A percentile compares a stretch with the other conserved stretches of the same genome.
phyloP scores from a whole-genome alignment of 2,113 vertebrate genomes.

The Spermophilus dauricus region DNA sequence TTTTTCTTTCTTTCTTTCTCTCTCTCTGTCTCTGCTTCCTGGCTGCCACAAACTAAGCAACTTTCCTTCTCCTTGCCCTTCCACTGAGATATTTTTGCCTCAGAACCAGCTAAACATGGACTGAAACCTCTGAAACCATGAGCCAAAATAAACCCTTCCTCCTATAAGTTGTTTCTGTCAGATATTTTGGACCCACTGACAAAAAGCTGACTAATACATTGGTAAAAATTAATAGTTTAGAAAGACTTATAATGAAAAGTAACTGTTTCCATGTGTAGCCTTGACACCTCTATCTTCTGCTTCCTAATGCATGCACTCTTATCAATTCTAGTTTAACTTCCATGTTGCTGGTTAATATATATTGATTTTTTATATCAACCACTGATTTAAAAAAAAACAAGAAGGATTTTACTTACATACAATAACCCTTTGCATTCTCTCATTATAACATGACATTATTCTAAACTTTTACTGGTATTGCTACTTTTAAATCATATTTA shows the following conservation, averaged over 20 bases:
- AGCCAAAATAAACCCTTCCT: neutral
- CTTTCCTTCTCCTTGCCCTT: neutral
- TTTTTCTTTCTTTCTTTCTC: neutral
- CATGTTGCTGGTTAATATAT: neutral
- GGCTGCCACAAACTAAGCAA: no score
- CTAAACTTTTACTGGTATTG: neutral
- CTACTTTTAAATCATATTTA: neutral
- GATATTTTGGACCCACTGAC: neutral
- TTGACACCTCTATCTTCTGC: neutral
- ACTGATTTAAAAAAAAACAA: slow-evolving; percentile 5
- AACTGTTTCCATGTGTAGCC: neutral
- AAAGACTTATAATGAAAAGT: neutral
- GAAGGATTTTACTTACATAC: neutral
- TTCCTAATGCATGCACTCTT: neutral
- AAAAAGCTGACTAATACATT: neutral
- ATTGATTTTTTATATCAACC: neutral
- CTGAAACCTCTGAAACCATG: neutral
- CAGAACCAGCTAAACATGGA: neutral
- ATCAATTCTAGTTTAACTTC: neutral
- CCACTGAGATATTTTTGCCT: neutral
- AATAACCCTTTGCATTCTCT: neutral
- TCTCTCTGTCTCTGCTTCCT: neutral
- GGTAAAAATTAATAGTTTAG: slow-evolving; percentile 18
- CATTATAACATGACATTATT: neutral
- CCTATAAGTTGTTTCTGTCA: neutral